Percentiles rank a stretch among this genome's conserved stretches.
Evolutionary conservation across 2,888 invertebrate species (phyloP).

Genomic region (Onthophagus sagittarius): DNA sequence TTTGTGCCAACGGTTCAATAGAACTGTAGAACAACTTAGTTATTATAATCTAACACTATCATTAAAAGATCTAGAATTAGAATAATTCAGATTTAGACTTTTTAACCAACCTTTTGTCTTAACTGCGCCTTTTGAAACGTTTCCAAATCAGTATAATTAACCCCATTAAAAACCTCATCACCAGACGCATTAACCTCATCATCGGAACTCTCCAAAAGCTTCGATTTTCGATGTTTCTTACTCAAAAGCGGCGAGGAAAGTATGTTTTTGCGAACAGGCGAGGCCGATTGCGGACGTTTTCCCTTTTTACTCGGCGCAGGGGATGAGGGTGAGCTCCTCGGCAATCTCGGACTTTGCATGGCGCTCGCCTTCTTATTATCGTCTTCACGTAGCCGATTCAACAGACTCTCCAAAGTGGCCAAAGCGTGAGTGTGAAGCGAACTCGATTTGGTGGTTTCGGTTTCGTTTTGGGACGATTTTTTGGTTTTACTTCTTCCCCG

Average conservation of each 20-base stretch:
- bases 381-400: conserved; percentile 55
- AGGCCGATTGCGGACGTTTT: conserved; percentile 73
- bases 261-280: conserved; percentile 73
- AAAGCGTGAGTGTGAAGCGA: conserved; percentile 53
- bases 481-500: conserved; percentile 41
- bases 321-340: conserved; percentile 73
- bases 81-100: too few relatives aligned
- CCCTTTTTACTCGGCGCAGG: conserved; percentile 69
- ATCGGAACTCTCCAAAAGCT: conserved; percentile 73
- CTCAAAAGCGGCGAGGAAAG: conserved; percentile 82
- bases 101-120: conserved; percentile 71
- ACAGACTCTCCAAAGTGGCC: conserved; percentile 57
- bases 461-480: conserved; percentile 32
- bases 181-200: conserved; percentile 64
- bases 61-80: too few relatives aligned
- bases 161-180: conserved; percentile 60
- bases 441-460: conserved; percentile 26
- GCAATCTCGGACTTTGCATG: conserved; percentile 60
- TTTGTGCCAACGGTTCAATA: too few relatives aligned
- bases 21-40: too few relatives aligned
- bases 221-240: conserved; percentile 69
- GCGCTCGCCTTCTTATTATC: conserved; percentile 50
- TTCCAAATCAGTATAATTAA: conserved; percentile 81
- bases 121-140: conserved; percentile 90
- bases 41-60: too few relatives aligned